Percentiles rank a stretch among this genome's conserved stretches.
phyloP scores from a whole-genome alignment of 2,797 vertebrate species.

The Leptatherina wallacei region DNA sequence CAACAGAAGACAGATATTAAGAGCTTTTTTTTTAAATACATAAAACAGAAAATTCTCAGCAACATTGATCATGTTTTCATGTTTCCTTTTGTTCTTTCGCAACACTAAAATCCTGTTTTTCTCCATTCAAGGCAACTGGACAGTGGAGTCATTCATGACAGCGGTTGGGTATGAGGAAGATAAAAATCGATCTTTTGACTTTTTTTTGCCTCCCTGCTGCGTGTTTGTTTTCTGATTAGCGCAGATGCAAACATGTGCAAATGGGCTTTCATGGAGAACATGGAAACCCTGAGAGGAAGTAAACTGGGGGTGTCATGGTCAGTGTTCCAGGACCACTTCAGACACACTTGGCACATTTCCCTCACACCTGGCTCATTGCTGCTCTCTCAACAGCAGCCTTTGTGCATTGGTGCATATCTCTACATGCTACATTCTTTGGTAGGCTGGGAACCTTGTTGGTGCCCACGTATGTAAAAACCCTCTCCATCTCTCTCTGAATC shows the following conservation, averaged over 20 bases:
- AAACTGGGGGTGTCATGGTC: slow-evolving; percentile 25
- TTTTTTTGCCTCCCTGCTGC: slow-evolving; percentile 12
- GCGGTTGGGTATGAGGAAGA: slow-evolving; percentile 29
- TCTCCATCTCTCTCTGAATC: background rate
- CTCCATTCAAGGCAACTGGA: slow-evolving; percentile 22
- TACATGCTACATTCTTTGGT: slow-evolving; percentile 71
- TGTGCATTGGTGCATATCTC: slow-evolving; percentile 66
- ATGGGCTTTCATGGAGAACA: slow-evolving; percentile 3
- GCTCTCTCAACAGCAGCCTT: slow-evolving; percentile 72
- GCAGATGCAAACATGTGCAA: slow-evolving; percentile 46
- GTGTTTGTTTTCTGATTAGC: slow-evolving; percentile 17
- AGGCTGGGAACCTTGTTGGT: slow-evolving; percentile 12
- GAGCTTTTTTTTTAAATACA: background rate
- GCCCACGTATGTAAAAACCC: slow-evolving; percentile 6
- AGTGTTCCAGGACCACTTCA: slow-evolving; percentile 18
- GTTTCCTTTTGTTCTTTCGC: slow-evolving; percentile 3
- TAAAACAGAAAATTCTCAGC: slow-evolving; percentile 5
- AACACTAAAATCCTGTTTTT: background rate
- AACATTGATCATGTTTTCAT: background rate
- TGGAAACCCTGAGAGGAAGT: slow-evolving; percentile 45
- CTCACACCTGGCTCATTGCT: slow-evolving; percentile 73
- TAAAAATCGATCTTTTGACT: slow-evolving; percentile 14
- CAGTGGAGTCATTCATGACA: slow-evolving; percentile 42
- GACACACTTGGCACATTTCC: slow-evolving; percentile 66
- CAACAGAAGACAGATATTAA: background rate